Evolutionary conservation across 1,140 invertebrate species (phyloP), one percentile per base, ranked within the genome.

Genomic region (Drosophila gunungcola): DNA sequence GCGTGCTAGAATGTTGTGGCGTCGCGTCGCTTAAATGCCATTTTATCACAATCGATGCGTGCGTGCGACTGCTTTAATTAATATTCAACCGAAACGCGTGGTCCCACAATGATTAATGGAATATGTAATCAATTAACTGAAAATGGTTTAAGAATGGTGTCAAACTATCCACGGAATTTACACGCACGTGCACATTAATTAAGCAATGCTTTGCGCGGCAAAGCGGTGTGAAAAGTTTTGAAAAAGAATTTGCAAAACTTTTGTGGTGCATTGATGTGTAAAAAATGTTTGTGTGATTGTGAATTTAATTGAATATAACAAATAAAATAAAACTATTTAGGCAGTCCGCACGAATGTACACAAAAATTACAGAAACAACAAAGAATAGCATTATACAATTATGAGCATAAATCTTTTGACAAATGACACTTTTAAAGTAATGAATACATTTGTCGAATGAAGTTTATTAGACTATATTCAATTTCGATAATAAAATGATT

Each of bases 31-130:
- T 78, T 78, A 85, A 88, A 65, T 49, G 43, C 57, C 61, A 42
- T 49, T 74, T 75, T 45, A 65, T 85, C 81, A 80, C 60, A 61
- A 64, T 69, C 55, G 62, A 49, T 60, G 41, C 42, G 55, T 34
- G 72, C 45, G 81, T 77, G 73, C 45, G 54, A 80, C 57, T 68
- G 75, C 73, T 73, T 77, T 54, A 86, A 85, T 86, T 85, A 82
- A 81, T 78, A 64, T 64, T 45, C 60, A 48, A 29, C 52, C 21
- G 38, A 32, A 9, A 41, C 21, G 32, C 16, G 10, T n/a, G 34
- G 42, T n/a, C 42, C 13, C 21, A 49, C n/a, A 21, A 60, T 63
- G 73, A 73, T 82, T 82, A 61, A 72, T 82, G 68, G 57, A 83
- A 79, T 73, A 77, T 76, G 51, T 36, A 76, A 77, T 76, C 55